Evolutionary conservation across 2,797 vertebrate genomes (phyloP).

Genomic region (Paedocypris micromegethes): DNA sequence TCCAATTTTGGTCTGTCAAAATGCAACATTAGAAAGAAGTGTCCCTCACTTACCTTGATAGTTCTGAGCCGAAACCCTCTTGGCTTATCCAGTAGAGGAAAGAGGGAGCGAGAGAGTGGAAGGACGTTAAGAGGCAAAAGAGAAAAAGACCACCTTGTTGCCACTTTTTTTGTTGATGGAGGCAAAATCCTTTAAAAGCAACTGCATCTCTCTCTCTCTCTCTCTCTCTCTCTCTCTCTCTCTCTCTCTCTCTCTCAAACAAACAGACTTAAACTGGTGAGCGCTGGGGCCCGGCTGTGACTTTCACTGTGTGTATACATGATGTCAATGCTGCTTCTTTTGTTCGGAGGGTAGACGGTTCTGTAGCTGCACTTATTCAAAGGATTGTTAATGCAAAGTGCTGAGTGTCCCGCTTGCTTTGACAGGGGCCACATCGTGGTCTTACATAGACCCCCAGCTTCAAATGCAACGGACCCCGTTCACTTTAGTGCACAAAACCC

Average conservation of each 20-base stretch:
- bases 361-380: conserved; percentile 67
- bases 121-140: conserved; percentile 50
- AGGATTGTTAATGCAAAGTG: conserved; percentile 71
- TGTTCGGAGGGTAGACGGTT: conserved; percentile 58
- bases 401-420: conserved; percentile 70
- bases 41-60: conserved; percentile 63
- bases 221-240: not conserved
- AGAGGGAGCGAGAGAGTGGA: conserved; percentile 50
- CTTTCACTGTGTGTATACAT: conserved; percentile 35
- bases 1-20: too few relatives aligned
- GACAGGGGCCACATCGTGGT: conserved; percentile 41
- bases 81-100: conserved; percentile 54
- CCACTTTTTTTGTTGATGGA: conserved; percentile 66
- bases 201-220: conserved; percentile 40
- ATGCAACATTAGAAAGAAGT: not conserved
- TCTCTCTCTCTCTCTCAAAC: conserved; percentile 40
- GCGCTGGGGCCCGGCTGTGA: conserved; percentile 50
- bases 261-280: conserved; percentile 56
- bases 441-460: conserved; percentile 45
- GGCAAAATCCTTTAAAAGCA: conserved; percentile 67
- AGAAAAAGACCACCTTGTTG: conserved; percentile 55
- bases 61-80: conserved; percentile 55
- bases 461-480: conserved; percentile 8
- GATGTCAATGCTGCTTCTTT: conserved; percentile 51
- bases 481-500: too few relatives aligned